Conservation (phyloP, 2,888 invertebrate genomes). For the Lasioglossum lativentre region DNA sequence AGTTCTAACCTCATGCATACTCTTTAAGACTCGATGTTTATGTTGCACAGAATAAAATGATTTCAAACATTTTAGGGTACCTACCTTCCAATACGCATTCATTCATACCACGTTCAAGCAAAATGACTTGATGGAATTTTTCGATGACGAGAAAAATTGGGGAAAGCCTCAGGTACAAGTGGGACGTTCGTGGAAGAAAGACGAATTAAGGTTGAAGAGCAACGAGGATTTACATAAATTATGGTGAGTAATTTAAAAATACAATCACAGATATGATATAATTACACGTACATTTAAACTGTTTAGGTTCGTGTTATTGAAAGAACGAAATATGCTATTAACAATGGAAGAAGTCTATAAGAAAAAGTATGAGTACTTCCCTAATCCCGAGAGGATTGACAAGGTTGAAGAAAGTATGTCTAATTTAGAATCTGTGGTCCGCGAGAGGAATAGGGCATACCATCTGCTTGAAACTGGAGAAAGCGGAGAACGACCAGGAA, state of each 20-base stretch:
- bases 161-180: constrained; percentile 90
- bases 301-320: constrained; percentile 92
- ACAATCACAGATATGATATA: not conserved
- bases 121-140: constrained; percentile 93
- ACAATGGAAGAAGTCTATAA: constrained; percentile 97
- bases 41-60: not conserved
- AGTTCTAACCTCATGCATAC: not conserved
- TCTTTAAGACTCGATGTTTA: not conserved
- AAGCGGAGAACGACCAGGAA: constrained; percentile 91
- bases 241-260: constrained; percentile 89
- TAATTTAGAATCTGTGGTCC: constrained; percentile 95
- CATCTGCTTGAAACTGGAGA: constrained; percentile 95
- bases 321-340: constrained; percentile 98
- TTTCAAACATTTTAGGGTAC: constrained; percentile 40
- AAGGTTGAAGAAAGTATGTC: constrained; percentile 98
- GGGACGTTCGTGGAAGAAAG: constrained; percentile 94
- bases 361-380: constrained; percentile 89
- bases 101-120: constrained; percentile 83
- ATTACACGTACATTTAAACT: not conserved
- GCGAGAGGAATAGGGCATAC: constrained; percentile 97
- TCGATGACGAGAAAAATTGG: constrained; percentile 95
- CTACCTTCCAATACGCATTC: constrained; percentile 35
- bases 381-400: constrained; percentile 96
- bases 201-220: constrained; percentile 97
- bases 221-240: constrained; percentile 98